Evolutionary conservation across 92 coral and sea anemone species (phyloP), one percentile per base, ranked within the genome.

Genomic region (Montipora capitata): DNA sequence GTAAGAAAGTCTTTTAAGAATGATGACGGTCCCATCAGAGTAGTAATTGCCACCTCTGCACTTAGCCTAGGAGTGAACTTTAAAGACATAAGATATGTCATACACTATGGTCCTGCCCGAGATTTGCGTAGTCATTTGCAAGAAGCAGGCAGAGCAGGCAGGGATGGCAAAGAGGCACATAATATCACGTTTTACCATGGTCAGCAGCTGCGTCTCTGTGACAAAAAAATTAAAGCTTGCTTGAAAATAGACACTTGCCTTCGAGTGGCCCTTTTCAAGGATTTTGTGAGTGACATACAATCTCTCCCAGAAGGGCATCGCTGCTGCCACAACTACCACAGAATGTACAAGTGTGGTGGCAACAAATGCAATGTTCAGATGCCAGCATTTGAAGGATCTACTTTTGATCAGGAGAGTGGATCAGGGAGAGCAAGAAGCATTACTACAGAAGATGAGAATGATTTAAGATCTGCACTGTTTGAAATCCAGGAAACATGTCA

Each of bases 21-120:
- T 17, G 18, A 82, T 40, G 86, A 66, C 45, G 77, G 68, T 6
- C 61, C 45, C 12, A 48, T 49, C 67, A 67, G 86, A 57, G 42
- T 82, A 0, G 86, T 82, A 14, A 39, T 82, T 45, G 86, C 77
- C 16, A 72, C 77, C 4, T 72, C 77, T 72, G 77, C 77, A n/a
- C 35, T 66, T 16, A 74, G 86, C 44, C 72, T 81, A 52, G 86
- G 78, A 18, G 57, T 79, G n/a, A 78, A 78, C 49, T 78, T 78
- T 8, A 40, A 66, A 38, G 84, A 79, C 61, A 35, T 79, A 45
- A 57, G 84, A 63, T 68, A 68, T 56, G 79, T 82, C 20, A 69
- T 82, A 13, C 71, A 82, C 68, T 82, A 82, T 69, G 86, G 86
- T 7, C 86, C 86, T 68, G 77, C 86, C 5, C 86, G 39, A 16